phyloP scores from a whole-genome alignment of 2,797 vertebrate species.

The Cryptoblepharus egeriae region DNA sequence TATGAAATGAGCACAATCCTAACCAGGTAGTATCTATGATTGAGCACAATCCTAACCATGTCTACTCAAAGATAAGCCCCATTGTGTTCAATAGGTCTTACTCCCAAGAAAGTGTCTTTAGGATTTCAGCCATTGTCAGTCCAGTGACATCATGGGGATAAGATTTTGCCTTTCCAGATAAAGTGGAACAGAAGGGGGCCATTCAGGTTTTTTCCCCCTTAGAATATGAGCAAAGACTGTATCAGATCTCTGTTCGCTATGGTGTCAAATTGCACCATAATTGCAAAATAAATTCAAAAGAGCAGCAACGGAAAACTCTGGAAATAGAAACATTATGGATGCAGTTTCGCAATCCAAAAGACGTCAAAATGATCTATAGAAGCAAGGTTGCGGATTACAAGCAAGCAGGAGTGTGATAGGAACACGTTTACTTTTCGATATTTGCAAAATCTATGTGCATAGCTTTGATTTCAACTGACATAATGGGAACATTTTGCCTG shows the following conservation, averaged over 20 bases:
- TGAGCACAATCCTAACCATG: too few species aligned
- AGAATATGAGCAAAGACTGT: background rate
- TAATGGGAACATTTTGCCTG: conserved; percentile 65
- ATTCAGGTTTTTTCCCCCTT: background rate
- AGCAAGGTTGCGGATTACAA: conserved; percentile 66
- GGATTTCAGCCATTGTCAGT: too few species aligned
- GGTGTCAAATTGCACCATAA: background rate
- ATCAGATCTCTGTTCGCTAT: background rate
- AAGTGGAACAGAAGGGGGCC: background rate
- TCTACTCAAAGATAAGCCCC: too few species aligned
- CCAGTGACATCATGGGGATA: background rate
- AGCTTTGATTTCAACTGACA: conserved; percentile 67
- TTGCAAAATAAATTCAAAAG: background rate
- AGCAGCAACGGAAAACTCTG: background rate
- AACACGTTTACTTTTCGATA: conserved; percentile 61
- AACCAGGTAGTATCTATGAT: too few species aligned
- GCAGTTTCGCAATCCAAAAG: background rate
- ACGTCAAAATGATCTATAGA: conserved; percentile 11
- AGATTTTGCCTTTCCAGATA: background rate
- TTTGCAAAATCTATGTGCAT: conserved; percentile 54
- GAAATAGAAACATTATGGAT: background rate
- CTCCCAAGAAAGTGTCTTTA: too few species aligned
- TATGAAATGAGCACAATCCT: too few species aligned
- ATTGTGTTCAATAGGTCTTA: too few species aligned
- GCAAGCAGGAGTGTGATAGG: conserved; percentile 48